Base-by-base conservation (phyloP, 2,113 vertebrate genomes). In the Rallus limicola region DNA sequence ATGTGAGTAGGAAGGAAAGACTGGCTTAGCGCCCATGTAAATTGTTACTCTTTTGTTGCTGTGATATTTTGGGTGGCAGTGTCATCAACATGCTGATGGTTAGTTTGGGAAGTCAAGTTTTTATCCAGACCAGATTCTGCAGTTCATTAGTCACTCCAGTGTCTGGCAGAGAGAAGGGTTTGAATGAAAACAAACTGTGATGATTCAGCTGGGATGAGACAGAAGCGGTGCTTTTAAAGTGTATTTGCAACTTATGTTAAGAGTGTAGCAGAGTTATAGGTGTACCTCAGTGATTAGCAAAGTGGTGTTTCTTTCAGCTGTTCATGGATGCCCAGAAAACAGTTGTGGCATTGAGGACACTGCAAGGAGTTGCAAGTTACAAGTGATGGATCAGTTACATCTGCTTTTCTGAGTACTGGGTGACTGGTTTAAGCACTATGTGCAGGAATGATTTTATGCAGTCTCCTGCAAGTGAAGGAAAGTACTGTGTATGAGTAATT, bases 91-190 rank as follows among this genome's bases (percentile, higher is more conserved):
- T 95, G 53, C 84, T 77, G 82, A 76, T 89, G 88, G 69, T 82
- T 96, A 87, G 86, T 88, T 94, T 92, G 70, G 65, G 64, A 93
- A 96, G 86, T 92, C 86, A 93, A 86, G 50, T 90, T 96, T 96
- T 90, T 93, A 91, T 79, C 87, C 70, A 83, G 72, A 72, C 77
- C 78, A 89, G 77, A 83, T 95, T 93, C 90, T 94, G 75, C 69
- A 91, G 58, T 86, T 94, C 77, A 82, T 96, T 95, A 93, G 88
- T 93, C 87, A 53, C 56, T 80, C 21, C 74, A 87, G 71, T 40
- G 78, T 95, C 86, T 96, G 91, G 90, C 82, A 91, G 95, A 74
- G 59, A 80, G 67, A 78, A 69, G 29, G 33, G 69, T 81, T 36
- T 69, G 87, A 91, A 93, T 72, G 88, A 92, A 89, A 94, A 89